These are phyloP conservation scores for Serinus canaria DNA, from an alignment of 2,113 vertebrate genomes.

Conservation along the genomic window DNA sequence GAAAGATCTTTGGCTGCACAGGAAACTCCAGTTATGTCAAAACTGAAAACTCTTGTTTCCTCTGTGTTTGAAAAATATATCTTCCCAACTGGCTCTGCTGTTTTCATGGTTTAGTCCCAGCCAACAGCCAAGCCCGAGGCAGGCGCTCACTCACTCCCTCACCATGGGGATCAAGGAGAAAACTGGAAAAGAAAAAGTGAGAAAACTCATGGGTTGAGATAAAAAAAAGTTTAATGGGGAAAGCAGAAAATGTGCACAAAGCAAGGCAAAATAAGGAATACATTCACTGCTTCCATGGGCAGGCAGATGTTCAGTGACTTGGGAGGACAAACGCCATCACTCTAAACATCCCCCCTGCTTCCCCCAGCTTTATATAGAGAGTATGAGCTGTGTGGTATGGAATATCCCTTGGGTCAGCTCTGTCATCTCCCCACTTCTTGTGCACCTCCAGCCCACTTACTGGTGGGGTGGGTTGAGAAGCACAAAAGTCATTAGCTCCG, in stretches of 20 bases:
- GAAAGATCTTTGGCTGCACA: not conserved
- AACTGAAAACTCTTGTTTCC: not conserved
- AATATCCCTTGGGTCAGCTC: not conserved
- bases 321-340: not conserved
- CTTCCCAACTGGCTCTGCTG: not conserved
- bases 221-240: not conserved
- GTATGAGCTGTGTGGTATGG: not conserved
- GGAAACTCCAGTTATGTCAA: not conserved
- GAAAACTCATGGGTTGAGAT: not conserved
- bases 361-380: not conserved
- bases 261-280: not conserved
- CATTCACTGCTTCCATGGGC: not conserved
- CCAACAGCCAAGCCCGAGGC: not conserved
- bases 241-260: not conserved
- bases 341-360: fast-evolving
- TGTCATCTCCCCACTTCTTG: not conserved
- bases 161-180: not conserved
- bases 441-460: not conserved
- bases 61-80: not conserved
- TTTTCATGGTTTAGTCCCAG: not conserved
- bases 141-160: not conserved
- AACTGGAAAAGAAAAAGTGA: not conserved
- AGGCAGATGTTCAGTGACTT: not conserved
- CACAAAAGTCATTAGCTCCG: fast-evolving
- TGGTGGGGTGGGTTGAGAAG: not conserved